Percentiles rank a stretch among this genome's conserved stretches.
These are phyloP conservation scores for Loriculus beryllinus DNA, from an alignment of 2,797 vertebrate genomes.

Conservation along the genomic window DNA sequence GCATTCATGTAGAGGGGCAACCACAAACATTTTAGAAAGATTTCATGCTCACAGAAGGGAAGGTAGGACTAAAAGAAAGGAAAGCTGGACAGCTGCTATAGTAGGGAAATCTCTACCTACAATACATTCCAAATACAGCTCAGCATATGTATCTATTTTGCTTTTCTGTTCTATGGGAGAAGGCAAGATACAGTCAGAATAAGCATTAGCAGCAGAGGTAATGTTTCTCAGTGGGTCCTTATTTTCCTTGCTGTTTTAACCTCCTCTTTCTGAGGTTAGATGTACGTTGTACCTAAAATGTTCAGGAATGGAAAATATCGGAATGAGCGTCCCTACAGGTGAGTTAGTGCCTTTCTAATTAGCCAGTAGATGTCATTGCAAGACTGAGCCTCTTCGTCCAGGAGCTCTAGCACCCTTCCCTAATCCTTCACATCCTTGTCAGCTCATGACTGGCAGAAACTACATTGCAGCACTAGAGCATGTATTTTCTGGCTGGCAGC, in stretches of 20 bases:
- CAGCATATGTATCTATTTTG: neutral
- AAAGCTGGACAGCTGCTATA: neutral
- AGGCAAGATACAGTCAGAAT: neutral
- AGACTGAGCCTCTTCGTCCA: neutral
- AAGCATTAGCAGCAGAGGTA: neutral
- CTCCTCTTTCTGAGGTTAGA: neutral
- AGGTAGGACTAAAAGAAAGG: neutral
- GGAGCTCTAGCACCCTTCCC: neutral
- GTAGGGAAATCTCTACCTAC: neutral
- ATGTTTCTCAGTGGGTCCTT: neutral
- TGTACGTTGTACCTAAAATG: neutral
- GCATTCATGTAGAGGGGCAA: neutral
- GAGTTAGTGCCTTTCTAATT: neutral
- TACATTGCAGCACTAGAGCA: neutral
- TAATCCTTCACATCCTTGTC: neutral
- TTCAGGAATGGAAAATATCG: neutral
- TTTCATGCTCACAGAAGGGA: neutral
- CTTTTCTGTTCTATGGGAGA: neutral
- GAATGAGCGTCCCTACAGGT: neutral
- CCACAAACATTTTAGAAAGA: neutral
- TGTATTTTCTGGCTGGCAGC: neutral
- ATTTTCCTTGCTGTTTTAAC: neutral
- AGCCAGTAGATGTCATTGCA: slow-evolving; percentile 62
- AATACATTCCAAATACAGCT: neutral
- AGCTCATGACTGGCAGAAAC: neutral